These are phyloP conservation scores for Noctua janthina DNA, from an alignment of 2,888 invertebrate genomes.

Conservation along the genomic window DNA sequence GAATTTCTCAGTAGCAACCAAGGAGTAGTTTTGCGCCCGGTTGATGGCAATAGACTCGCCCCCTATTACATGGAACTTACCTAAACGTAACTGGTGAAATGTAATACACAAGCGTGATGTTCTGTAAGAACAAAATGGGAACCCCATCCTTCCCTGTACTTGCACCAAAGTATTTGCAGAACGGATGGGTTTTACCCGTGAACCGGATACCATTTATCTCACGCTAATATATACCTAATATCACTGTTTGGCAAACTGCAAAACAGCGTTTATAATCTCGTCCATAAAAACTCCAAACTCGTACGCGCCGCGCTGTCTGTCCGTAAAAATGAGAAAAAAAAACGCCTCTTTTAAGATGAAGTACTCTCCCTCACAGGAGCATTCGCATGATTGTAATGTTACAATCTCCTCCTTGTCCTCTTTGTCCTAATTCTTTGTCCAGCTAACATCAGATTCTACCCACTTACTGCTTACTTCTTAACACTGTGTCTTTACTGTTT, in stretches of 20 bases:
- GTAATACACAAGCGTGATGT: neutral
- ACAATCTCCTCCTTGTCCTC: no score
- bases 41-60: neutral
- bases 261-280: neutral
- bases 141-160: neutral
- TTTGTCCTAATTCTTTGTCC: neutral
- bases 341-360: no score
- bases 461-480: neutral
- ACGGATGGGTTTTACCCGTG: neutral
- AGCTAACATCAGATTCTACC: neutral
- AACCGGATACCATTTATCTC: neutral
- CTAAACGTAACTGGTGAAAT: neutral
- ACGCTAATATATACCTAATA: neutral
- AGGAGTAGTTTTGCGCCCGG: neutral
- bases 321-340: neutral
- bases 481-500: neutral
- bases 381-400: no score
- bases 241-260: neutral
- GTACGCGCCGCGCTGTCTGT: no score
- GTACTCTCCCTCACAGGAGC: no score
- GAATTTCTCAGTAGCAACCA: neutral
- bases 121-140: neutral
- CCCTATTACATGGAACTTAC: neutral
- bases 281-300: neutral
- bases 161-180: neutral